These are phyloP conservation scores for Chondrilla cf. caribensis DNA, from an alignment of 37 sponge, comb jelly and placozoan genomes.

Conservation along the genomic window DNA sequence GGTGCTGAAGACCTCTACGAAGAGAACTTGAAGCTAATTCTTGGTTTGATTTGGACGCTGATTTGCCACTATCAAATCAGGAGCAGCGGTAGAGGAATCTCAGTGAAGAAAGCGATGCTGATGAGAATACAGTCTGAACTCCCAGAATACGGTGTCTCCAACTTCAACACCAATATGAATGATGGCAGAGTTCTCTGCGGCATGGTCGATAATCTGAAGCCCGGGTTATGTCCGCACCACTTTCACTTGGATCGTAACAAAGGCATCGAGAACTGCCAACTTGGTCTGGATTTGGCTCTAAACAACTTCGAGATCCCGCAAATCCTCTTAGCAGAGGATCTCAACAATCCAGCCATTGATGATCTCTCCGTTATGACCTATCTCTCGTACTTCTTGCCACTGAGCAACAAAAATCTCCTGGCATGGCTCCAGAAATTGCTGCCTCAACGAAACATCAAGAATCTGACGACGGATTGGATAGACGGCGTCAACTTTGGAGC, in stretches of 20 bases:
- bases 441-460: conserved; percentile 20
- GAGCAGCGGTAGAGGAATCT: conserved; percentile 58
- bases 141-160: conserved; percentile 62
- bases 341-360: conserved; percentile 67
- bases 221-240: conserved; percentile 81
- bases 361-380: conserved; percentile 93
- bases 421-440: conserved; percentile 12
- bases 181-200: conserved; percentile 80
- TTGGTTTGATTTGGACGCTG: conserved; percentile 93
- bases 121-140: conserved; percentile 79
- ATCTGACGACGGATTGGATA: conserved; percentile 27
- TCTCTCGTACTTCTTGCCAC: conserved; percentile 63
- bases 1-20: conserved; percentile 85
- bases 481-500: conserved; percentile 22
- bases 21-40: conserved; percentile 89
- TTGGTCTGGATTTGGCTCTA: conserved; percentile 79
- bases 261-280: conserved; percentile 64
- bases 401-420: background rate
- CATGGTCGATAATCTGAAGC: conserved; percentile 70
- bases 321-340: conserved; percentile 65
- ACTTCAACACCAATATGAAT: conserved; percentile 95
- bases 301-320: conserved; percentile 64
- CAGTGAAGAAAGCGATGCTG: conserved; percentile 86
- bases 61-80: conserved; percentile 87
- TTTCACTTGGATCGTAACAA: conserved; percentile 50